Evolutionary conservation across 2,888 invertebrate species (phyloP), one percentile per base, ranked within the genome.

Genomic region (Pseudeuparius sepicola): DNA sequence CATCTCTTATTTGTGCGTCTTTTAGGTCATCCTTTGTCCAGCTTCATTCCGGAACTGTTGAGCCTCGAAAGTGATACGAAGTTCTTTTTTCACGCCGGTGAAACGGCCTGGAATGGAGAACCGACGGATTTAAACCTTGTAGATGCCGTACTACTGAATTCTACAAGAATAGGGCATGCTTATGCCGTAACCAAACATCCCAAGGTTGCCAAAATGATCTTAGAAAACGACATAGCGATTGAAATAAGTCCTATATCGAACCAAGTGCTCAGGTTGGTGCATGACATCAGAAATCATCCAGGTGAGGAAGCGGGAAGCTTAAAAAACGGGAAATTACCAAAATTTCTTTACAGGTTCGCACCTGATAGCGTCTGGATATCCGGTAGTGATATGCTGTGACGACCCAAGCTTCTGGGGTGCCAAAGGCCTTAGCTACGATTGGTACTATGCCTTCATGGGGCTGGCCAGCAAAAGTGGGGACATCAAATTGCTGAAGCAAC

Each of bases 191-290:
- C 67, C 1, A 84, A 82, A 52, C 86, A 86, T 58, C 85, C 86
- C 0, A 44, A 67, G 14, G 58, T 83, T 1, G 53, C 78, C 51
- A 59, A 71, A 38, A 54, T 71, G 40, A 68, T 75, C 0, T 66
- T 69, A 33, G 67, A 75, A 0, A 65, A 69, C 34, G 61, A 71
- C 17, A 80, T 85, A 15, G 78, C 78, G 1, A 60, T 86, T 14
- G 86, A 87, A 61, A 66, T 85, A 1, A 80, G 78, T 56, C 80
- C 86, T 0, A 71, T 87, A 41, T 87, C 86, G 0, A 87, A 87
- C 59, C 73, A 79, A 53, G 78, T 58, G 43, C 57, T 86, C 14
- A 70, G 70, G 39, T 59, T 86, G 20, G 74, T 82, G 4, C 60
- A 65, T 3, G 86, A 87, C 56, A 59, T 79, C 14, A 66, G 85